Base-by-base conservation (phyloP, 2,888 invertebrate genomes). In the Tenthredo distinguenda region DNA sequence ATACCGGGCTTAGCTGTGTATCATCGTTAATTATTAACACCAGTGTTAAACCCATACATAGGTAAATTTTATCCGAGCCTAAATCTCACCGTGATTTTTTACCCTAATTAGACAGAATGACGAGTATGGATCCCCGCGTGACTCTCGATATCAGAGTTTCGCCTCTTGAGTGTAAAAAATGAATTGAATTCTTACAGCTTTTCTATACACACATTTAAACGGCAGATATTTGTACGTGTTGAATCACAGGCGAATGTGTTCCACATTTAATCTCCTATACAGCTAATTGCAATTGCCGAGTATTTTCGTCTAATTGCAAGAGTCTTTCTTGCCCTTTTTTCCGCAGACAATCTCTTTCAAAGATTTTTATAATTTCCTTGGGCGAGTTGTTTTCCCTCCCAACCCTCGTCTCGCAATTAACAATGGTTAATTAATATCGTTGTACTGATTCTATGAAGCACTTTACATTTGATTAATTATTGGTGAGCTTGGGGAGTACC, bases 381-480 rank as follows among this genome's bases (percentile, higher is more conserved):
- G 34, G 18, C 34, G 6, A 68, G 68, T 5, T 68, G 7, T 15
- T 34, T 34, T 18, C 34, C 34, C 34, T 68, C 15, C 10, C 34
- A 7, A 18, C 12, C 68, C 34, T 18, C 34, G 34, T 68, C 34
- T 12, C 7, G 55, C 31, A 77, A 77, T 77, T 47, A 77, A 50
- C 37, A 62, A 81, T 62, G 21, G 10, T 62, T 62, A 62, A 81
- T 81, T 62, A 62, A 37, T 81, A 37, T 62, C 21, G 37, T 81
- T 62, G 58, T 81, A 62, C 62, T 81, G 81, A 81, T 81, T 81
- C 81, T 18, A 50, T 31, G 62, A 81, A 62, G 62, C 81, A 81
- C 58, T 81, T 81, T 37, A n/a, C 21, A n/a, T 81, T 37, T 26
- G 40, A 81, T 81, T 62, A 26, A 62, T 40, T 62, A 62, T 81